Base-by-base conservation (phyloP, 2,797 vertebrate species). In the Prunella strophiata region DNA sequence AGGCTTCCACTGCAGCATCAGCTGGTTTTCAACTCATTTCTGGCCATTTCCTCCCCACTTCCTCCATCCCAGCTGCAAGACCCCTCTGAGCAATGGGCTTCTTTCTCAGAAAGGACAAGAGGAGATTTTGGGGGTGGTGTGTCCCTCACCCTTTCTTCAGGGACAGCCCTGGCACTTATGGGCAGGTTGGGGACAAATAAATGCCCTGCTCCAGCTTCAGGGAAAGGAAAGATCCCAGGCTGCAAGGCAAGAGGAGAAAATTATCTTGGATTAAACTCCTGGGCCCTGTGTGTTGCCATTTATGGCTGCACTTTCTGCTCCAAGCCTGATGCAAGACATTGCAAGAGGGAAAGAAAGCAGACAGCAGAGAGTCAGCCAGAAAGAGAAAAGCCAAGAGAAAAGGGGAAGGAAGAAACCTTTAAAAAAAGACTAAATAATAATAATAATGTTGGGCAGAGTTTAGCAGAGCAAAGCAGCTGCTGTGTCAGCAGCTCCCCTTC, bases 241-340 rank as follows among this genome's bases (percentile, higher is more conserved):
- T 82, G 42, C 40, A 89, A 84, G 76, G 54, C 29, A 22, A 68
- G 13, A 78, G 32, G 43, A 74, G 74, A 76, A 94, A 83, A 71
- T 54, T 23, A n/a, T 40, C 89, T 90, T 90, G 93, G 91, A 96
- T 95, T 74, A 80, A 94, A 67, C 55, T 88, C 81, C 67, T 0
- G 0, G 71, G 81, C 73, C 54, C 66, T 54, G 43, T 7, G 4
- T 40, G 94, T 97, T 97, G 88, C 98, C 98, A 98, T 98, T 97
- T 98, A 98, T 97, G 98, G 98, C 95, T 96, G 90, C 74, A 25
- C 93, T 85, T 91, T 95, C 82, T 95, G 93, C 94, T 95, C 96
- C 94, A 91, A 74, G 83, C 95, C 96, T 96, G 97, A 97, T 96
- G 95, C 95, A 97, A 97, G 96, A 91, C 32, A 5, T 62, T 96